Evolutionary conservation across 2,797 vertebrate species (phyloP), one percentile per base, ranked within the genome.

Genomic region (Myoxocephalus aenaeus): DNA sequence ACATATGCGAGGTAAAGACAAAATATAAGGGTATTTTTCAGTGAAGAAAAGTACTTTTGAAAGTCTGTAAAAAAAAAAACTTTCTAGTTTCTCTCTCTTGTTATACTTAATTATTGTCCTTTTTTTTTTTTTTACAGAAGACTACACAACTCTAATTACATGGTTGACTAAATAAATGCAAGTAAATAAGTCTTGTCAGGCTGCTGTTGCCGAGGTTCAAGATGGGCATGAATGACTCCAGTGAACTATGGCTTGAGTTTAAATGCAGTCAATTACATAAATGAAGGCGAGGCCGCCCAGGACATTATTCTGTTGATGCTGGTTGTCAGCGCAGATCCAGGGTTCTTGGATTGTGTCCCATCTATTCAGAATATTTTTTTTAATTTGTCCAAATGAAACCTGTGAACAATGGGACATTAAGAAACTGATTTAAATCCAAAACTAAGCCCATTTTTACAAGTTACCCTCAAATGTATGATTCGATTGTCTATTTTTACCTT

Each of bases 141-240:
- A 72, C 58, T 48, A 46, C 63, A 70, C 20, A 48, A 27, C 65
- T 86, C 13, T 81, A 83, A 92, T 92, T 88, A 85, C 74, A 90
- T 57, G 85, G 70, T 83, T 88, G 85, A 68, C 67, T 88, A 71
- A 80, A 77, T 88, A 83, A 85, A 77, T 69, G 50, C 11, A 68
- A 73, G 65, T 75, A 73, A 87, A 87, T 74, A 70, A 65, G 56
- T 56, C 17, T 79, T 79, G 27, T 66, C 17, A 34, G 32, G 56
- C 75, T 74, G 25, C 56, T 78, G 56, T 70, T 82, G 20, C 57
- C 66, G 57, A 73, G 56, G 64, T 62, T 79, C 20, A 80, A 58
- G 44, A 72, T 79, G 40, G 57, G 13, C 69, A 74, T 72, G 61
- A 80, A 79, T 80, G 36, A 80, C 48, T 79, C 65, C 27, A 64